Conservation (phyloP, 2,113 vertebrate genomes). For the Clarias batrachus region DNA sequence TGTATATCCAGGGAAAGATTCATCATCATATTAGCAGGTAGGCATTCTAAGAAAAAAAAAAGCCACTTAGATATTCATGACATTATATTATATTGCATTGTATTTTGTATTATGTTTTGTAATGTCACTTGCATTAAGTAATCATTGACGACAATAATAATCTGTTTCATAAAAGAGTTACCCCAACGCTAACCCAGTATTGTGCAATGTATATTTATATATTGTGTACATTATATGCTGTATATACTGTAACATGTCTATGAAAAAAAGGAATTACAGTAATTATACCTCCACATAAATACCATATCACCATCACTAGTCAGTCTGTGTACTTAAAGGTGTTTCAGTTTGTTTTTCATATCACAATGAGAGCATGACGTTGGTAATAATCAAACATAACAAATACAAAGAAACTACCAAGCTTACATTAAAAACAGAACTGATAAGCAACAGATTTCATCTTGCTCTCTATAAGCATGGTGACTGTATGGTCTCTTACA, state of each 20-base stretch:
- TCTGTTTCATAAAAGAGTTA: neutral
- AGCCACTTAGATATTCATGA: neutral
- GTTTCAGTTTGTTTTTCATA: conserved; percentile 31
- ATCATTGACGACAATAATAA: neutral
- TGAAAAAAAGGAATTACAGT: too few relatives aligned
- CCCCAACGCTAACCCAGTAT: too few relatives aligned
- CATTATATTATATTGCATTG: neutral
- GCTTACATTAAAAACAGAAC: neutral
- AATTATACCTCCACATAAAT: neutral
- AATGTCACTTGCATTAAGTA: neutral
- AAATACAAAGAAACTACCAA: conserved; percentile 4
- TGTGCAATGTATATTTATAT: neutral
- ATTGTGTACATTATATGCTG: neutral
- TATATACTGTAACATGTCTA: too few relatives aligned
- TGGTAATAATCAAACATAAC: neutral
- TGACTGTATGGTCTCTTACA: neutral
- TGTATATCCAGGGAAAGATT: conserved; percentile 79
- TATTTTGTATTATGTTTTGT: neutral
- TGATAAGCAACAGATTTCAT: conserved; percentile 19
- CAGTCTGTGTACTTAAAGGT: conserved; percentile 1
- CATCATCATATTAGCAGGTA: conserved; percentile 73
- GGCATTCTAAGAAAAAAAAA: neutral
- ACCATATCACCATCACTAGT: neutral
- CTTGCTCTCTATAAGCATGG: conserved; percentile 1
- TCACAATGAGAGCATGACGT: conserved; percentile 11